Base-by-base conservation (phyloP, 2,797 vertebrate species). In the Euthynnus affinis region DNA sequence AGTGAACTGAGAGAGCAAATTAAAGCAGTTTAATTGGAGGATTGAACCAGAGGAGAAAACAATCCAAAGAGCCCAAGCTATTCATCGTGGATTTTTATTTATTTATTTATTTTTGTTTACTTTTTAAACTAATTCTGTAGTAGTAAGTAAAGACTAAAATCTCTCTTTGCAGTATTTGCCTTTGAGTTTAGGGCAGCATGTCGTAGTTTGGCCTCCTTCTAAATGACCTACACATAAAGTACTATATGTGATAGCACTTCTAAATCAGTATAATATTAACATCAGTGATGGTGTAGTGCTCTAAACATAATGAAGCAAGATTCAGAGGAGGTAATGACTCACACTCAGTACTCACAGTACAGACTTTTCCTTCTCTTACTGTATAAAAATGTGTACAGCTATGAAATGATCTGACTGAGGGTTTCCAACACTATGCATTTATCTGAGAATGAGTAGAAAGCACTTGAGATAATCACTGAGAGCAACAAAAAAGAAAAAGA, bases 11-110 rank as follows among this genome's bases (percentile, higher is more conserved):
- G 46, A 61, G 5, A 27, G 58, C 32, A 57, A 77, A 25, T 61
- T 68, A 18, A 62, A 74, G 52, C 42, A 55, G 56, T 56, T 82
- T 77, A 71, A 71, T 78, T 75, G 78, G n/a, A 55, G 71, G 34
- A 53, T 15, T 69, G 42, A 73, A 72, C 44, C 37, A 58, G 13
- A 2, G 13, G 8, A 25, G 14, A 60, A 37, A 62, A 34, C 34
- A 68, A 57, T 56, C 29, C 58, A 55, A 46, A 25, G 51, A 62
- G 40, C 23, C 49, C 14, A 49, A 68, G 27, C 15, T 42, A 68
- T 20, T 76, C 15, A 25, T 7, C 17, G 46, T 37, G 22, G n/a
- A n/a, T n/a, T n/a, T n/a, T n/a, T 34, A 40, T 9, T 8, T 32
- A 78, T 71, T 68, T 34, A 6, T 34, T 34, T 34, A 1, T 34